These are phyloP conservation scores for Agraylea sexmaculata DNA, from an alignment of 1,140 invertebrate species.

Conservation along the genomic window DNA sequence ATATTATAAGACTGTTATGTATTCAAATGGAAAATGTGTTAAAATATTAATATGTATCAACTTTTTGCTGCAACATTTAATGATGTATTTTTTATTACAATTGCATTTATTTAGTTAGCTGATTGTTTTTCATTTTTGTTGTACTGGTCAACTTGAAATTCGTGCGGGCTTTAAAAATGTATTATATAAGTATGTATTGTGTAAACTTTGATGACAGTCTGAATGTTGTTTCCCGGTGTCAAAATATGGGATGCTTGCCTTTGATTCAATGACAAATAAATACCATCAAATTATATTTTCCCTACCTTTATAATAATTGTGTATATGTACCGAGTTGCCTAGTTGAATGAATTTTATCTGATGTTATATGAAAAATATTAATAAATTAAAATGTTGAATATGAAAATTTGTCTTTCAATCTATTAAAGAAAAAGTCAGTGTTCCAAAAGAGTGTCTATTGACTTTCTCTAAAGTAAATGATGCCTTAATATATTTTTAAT, in stretches of 20 bases:
- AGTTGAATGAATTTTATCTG: conserved; percentile 21
- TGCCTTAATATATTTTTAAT: too few relatives aligned
- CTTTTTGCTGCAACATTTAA: too few relatives aligned
- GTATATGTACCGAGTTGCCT: conserved; percentile 15
- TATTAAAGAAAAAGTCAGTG: too few relatives aligned
- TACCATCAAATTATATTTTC: background rate
- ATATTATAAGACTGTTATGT: too few relatives aligned
- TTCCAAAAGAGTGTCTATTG: too few relatives aligned
- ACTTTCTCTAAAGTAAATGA: too few relatives aligned
- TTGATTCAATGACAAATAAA: conserved; percentile 1
- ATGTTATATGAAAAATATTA: conserved; percentile 19
- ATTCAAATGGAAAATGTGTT: background rate
- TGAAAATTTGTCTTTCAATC: too few relatives aligned
- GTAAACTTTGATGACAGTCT: background rate
- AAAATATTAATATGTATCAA: background rate
- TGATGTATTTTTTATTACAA: too few relatives aligned
- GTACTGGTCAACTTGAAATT: background rate
- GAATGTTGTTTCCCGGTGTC: background rate
- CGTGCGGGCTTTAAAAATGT: background rate
- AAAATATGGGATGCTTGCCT: background rate
- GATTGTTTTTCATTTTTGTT: background rate
- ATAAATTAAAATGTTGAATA: conserved; percentile 20
- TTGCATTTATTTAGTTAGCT: too few relatives aligned
- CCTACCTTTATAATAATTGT: background rate
- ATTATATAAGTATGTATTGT: background rate